These are phyloP conservation scores for Metridium senile DNA, from an alignment of 92 coral and sea anemone species.

Conservation along the genomic window DNA sequence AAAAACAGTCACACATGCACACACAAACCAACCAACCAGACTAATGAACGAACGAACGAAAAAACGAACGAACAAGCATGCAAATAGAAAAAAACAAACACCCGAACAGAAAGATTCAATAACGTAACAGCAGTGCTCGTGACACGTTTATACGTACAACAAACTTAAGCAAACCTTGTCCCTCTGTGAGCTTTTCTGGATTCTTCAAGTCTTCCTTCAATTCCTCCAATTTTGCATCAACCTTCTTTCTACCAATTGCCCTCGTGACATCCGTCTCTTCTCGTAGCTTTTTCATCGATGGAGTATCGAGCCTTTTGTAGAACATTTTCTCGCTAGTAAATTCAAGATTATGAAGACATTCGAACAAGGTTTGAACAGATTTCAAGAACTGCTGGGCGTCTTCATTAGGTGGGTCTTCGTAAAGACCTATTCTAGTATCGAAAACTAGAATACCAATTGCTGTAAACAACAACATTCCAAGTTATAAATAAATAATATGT, in stretches of 20 bases:
- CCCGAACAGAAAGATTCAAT: too few relatives aligned
- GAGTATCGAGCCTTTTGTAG: conserved; percentile 38
- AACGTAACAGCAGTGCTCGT: too few relatives aligned
- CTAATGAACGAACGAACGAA: too few relatives aligned
- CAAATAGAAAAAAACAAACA: too few relatives aligned
- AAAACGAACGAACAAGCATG: too few relatives aligned
- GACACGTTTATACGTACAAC: too few relatives aligned
- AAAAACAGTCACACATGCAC: too few relatives aligned
- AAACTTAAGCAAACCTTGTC: conserved; percentile 4
- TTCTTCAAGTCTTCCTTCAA: conserved; percentile 42
- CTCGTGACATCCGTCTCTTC: conserved; percentile 23
- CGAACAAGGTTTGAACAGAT: conserved; percentile 40
- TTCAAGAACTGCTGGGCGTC: conserved; percentile 44
- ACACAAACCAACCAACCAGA: too few relatives aligned
- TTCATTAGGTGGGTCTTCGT: conserved; percentile 51
- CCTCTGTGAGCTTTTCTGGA: conserved; percentile 34
- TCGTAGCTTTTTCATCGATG: conserved; percentile 42
- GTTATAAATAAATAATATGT: too few relatives aligned
- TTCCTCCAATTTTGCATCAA: conserved; percentile 54
- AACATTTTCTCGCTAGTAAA: conserved; percentile 32
- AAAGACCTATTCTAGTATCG: conserved; percentile 57
- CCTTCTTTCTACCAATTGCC: conserved; percentile 26
- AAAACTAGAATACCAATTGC: conserved; percentile 60
- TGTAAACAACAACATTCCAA: too few relatives aligned
- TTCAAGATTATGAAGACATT: conserved; percentile 20